Conservation (phyloP, 2,888 invertebrate species). For the Eudasyphora cyanicolor region DNA sequence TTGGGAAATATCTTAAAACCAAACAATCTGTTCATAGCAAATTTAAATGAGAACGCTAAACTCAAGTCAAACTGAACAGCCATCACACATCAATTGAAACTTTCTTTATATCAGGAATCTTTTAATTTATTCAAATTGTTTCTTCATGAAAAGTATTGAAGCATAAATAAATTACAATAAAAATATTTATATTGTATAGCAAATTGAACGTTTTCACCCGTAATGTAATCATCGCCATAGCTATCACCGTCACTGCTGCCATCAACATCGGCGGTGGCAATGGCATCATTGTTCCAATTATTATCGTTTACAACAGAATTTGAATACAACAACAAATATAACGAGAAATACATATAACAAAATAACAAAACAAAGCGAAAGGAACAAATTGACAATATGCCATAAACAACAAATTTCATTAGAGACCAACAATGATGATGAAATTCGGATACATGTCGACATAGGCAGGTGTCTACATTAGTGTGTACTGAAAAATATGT, state of each 20-base stretch:
- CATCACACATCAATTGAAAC: not conserved
- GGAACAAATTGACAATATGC: constrained; percentile 16
- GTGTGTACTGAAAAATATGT: too few species aligned
- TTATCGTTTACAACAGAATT: constrained; percentile 8
- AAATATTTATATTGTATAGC: constrained; percentile 27
- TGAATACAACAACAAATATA: constrained; percentile 2
- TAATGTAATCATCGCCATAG: constrained; percentile 9
- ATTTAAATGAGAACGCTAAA: too few species aligned
- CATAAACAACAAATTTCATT: constrained; percentile 29
- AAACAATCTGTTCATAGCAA: too few species aligned
- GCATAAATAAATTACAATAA: constrained; percentile 25
- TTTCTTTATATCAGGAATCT: not conserved
- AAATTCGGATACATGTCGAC: not conserved
- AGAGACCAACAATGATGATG: constrained; percentile 1
- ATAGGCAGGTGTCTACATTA: not conserved
- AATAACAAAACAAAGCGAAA: constrained; percentile 20
- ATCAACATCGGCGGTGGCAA: not conserved
- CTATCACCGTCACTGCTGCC: not conserved
- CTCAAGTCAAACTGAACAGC: not conserved
- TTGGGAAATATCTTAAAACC: too few species aligned
- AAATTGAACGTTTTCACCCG: constrained; percentile 9
- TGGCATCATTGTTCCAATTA: not conserved
- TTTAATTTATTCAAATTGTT: constrained; percentile 32
- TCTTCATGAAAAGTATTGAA: constrained; percentile 17
- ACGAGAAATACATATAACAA: too few species aligned